phyloP scores from a whole-genome alignment of 2,888 invertebrate genomes.

The Trichacis sp. region DNA sequence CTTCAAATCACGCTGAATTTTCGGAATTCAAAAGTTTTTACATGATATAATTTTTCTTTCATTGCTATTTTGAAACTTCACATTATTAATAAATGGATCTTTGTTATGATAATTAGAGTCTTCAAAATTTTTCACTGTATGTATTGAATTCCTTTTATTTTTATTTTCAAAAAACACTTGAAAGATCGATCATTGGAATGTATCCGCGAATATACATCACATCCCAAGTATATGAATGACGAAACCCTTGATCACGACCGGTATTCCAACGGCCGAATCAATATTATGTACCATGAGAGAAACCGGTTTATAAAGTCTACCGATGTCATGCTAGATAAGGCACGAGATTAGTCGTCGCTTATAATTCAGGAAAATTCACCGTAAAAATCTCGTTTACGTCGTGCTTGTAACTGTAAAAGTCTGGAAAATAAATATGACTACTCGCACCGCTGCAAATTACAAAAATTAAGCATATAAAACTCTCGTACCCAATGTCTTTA shows the following conservation, averaged over 20 bases:
- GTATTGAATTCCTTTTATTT: too few species aligned
- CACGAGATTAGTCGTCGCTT: slow-evolving; percentile 27
- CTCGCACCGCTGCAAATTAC: slow-evolving; percentile 17
- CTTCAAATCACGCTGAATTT: too few species aligned
- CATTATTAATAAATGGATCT: too few species aligned
- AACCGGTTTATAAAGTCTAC: slow-evolving; percentile 37
- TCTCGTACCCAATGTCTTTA: too few species aligned
- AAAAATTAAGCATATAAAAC: background rate
- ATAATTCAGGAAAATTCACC: slow-evolving; percentile 23
- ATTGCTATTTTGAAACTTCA: too few species aligned
- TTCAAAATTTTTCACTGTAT: too few species aligned
- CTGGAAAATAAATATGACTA: slow-evolving; percentile 22
- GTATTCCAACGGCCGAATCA: slow-evolving; percentile 26
- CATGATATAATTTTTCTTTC: too few species aligned
- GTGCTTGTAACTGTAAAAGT: slow-evolving; percentile 29
- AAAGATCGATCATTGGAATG: background rate
- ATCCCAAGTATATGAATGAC: slow-evolving; percentile 26
- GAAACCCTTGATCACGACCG: slow-evolving; percentile 36
- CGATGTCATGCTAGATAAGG: slow-evolving; percentile 35
- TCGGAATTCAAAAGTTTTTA: too few species aligned
- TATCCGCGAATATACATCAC: background rate
- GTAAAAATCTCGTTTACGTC: slow-evolving; percentile 19
- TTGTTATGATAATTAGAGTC: too few species aligned
- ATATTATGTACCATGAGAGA: slow-evolving; percentile 27
- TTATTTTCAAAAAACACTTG: too few species aligned